A percentile compares a stretch with the other conserved stretches of the same genome.
These are phyloP conservation scores for Odontamblyopus rebecca DNA, from an alignment of 2,797 vertebrate species.

Conservation along the genomic window DNA sequence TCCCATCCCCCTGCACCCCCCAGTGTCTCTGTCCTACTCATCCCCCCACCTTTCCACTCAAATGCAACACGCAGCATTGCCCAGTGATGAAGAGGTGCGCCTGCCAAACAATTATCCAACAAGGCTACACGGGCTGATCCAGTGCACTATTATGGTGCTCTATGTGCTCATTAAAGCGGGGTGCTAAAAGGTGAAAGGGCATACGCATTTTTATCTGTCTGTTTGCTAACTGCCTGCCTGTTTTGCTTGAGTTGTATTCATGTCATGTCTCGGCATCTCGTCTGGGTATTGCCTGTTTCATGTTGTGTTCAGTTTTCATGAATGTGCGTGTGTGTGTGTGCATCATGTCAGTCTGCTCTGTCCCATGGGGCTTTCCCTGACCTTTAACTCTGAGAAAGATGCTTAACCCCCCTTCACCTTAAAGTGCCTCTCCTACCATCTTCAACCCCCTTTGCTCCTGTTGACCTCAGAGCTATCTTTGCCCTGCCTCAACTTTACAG, in stretches of 20 bases:
- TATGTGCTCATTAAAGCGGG: constrained; percentile 25
- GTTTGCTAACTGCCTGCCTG: constrained; percentile 31
- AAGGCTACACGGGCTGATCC: constrained; percentile 55
- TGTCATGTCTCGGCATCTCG: constrained; percentile 18
- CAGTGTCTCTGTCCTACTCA: constrained; percentile 45
- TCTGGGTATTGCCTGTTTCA: constrained; percentile 32
- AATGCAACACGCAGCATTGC: constrained; percentile 62
- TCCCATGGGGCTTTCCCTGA: constrained; percentile 56
- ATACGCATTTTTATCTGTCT: constrained; percentile 21
- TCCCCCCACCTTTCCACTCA: constrained; percentile 32
- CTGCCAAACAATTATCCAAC: constrained; percentile 74
- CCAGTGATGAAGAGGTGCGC: constrained; percentile 63
- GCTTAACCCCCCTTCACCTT: constrained; percentile 56
- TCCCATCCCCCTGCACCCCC: constrained; percentile 47
- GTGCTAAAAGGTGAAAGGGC: constrained; percentile 20
- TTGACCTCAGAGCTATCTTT: constrained; percentile 30
- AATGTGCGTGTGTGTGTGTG: constrained; percentile 26
- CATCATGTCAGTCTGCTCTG: constrained; percentile 43
- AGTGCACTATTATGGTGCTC: constrained; percentile 48
- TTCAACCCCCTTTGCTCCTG: constrained; percentile 25
- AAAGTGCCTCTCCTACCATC: constrained; percentile 28
- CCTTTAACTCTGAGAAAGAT: constrained; percentile 51
- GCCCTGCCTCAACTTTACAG: constrained; percentile 22
- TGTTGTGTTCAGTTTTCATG: constrained; percentile 28
- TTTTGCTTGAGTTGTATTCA: constrained; percentile 36